Evolutionary conservation across 2,888 invertebrate genomes (phyloP).

Genomic region (Serripes groenlandicus): DNA sequence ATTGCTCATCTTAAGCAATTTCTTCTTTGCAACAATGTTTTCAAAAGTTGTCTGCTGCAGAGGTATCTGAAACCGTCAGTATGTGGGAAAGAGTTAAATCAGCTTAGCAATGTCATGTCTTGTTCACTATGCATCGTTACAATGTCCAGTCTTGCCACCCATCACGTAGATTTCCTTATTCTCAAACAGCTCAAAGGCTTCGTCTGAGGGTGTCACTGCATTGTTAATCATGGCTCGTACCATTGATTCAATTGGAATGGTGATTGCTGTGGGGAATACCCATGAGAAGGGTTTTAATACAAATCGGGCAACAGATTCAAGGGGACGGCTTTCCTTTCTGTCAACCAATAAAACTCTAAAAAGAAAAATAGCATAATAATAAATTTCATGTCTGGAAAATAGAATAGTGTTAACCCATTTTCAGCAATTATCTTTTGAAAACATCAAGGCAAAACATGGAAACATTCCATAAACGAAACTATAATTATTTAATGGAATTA

Average conservation of each 20-base stretch:
- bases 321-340: slow-evolving; percentile 80
- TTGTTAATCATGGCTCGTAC: slow-evolving; percentile 84
- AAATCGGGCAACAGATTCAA: slow-evolving; percentile 76
- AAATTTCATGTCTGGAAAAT: no score
- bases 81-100: no score
- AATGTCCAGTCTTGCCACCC: slow-evolving; percentile 62
- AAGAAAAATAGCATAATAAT: slow-evolving; percentile 19
- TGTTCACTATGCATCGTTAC: background rate
- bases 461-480: no score
- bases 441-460: no score
- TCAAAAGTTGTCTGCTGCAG: no score
- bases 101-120: no score
- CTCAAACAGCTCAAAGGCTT: slow-evolving; percentile 77
- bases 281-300: slow-evolving; percentile 82
- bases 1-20: background rate
- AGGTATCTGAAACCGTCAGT: no score
- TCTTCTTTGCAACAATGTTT: background rate
- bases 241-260: slow-evolving; percentile 81
- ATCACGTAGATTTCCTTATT: slow-evolving; percentile 83
- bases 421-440: no score
- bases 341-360: slow-evolving; percentile 84
- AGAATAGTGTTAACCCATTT: no score
- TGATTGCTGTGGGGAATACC: slow-evolving; percentile 83
- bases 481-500: no score
- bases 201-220: slow-evolving; percentile 68